Base-by-base conservation (phyloP, 2,113 vertebrate genomes). In the Pontoporia blainvillei region DNA sequence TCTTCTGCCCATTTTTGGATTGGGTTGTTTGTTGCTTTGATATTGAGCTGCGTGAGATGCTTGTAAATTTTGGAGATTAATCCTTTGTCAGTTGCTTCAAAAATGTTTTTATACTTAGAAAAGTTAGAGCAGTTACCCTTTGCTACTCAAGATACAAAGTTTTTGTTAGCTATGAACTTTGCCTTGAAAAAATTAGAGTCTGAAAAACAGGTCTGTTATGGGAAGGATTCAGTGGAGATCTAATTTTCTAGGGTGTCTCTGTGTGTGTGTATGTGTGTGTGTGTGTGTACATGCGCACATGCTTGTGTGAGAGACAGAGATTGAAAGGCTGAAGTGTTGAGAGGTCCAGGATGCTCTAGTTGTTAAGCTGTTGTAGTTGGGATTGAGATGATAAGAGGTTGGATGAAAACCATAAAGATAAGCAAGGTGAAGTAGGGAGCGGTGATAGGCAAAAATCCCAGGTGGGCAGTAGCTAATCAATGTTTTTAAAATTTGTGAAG, bases 21-120 rank as follows among this genome's bases (percentile, higher is more conserved):
- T 52, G 5, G 52, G 52, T 52, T 52, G 49, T 52, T 52, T 52
- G 52, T 52, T 52, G 15, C 17, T 52, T 52, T 52, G 52, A 17
- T 52, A 52, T 17, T 52, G 52, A 52, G 52, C 52, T 52, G 52
- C 15, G 0, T 52, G 52, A 52, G 15, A 0, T 17, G 49, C 49
- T 52, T 52, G 5, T 52, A 52, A 17, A 52, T 6, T 52, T 52
- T 52, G 52, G 52, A 52, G 52, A 52, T 52, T 17, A 52, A 17
- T 52, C 52, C 52, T 52, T 52, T 52, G 52, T 52, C 15, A 17
- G 15, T 52, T 52, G 52, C 52, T 52, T 52, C 52, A 61, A 29
- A 59, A 29, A 61, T 61, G 14, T 61, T 44, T 71, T 71, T 89
- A 21, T 66, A 88, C 46, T 92, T 95, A 46, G 83, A 79, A 93